Base-by-base conservation (phyloP, 2,113 vertebrate species). In the Ovis aries region DNA sequence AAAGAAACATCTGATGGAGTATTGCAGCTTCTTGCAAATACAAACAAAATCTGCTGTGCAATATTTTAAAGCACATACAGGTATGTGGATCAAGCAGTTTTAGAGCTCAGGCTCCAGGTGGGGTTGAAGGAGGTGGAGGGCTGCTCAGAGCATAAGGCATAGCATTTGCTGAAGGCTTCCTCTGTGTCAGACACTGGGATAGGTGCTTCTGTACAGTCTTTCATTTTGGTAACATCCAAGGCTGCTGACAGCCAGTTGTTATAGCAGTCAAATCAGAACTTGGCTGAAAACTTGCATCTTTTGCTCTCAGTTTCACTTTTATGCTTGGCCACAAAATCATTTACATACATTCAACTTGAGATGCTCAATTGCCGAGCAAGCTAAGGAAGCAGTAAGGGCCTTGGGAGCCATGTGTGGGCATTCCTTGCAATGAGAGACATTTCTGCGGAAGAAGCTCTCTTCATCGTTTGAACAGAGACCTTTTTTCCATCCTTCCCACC, bases 1-100 rank as follows among this genome's bases (percentile, higher is more conserved):
- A 98, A 96, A 97, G 97, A 91, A 89, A 91, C 31, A 95, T 95
- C 64, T 94, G 60, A 93, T 82, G 64, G 71, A 16, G 25, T 85
- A 36, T 83, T 87, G 77, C 91, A 92, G 86, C 89, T 92, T 81
- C 87, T 71, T 77, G 91, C 78, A 90, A 88, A 97, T 84, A 86
- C n/a, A 95, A 91, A 96, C 60, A 81, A 84, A 90, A 95, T 87
- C 78, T 91, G n/a, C 40, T 89, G 13, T 64, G 86, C 45, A 57
- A 59, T 67, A n/a, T 96, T 23, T 96, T 89, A 53, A 48, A 80
- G 71, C 2, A 29, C 31, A 53, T 19, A 33, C 6, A 77, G 82
- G 71, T 64, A 60, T 33, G 33, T 83, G 88, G 55, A 80, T 45
- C 60, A 83, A 89, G 82, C 80, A 88, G 48, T 97, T 97, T 93